Evolutionary conservation across 2,888 invertebrate genomes (phyloP).

Genomic region (Halictus quadricinctus): DNA sequence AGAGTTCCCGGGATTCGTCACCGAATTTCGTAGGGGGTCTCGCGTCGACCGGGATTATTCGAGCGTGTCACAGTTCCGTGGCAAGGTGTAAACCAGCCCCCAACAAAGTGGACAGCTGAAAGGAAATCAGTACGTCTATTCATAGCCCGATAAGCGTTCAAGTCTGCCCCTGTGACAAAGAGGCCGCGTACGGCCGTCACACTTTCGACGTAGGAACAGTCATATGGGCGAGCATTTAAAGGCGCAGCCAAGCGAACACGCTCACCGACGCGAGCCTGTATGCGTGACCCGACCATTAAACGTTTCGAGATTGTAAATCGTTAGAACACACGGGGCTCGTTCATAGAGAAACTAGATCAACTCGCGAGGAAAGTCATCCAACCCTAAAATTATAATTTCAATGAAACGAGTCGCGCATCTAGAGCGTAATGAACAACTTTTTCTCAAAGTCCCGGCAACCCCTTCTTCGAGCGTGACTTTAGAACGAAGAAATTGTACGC

Average conservation of each 20-base stretch:
- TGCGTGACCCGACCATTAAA: constrained; percentile 38
- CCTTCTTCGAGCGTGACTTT: background rate
- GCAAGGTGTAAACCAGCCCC: constrained; percentile 56
- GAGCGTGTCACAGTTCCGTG: constrained; percentile 36
- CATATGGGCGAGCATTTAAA: constrained; percentile 59
- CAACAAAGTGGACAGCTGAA: constrained; percentile 67
- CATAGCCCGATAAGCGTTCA: constrained; percentile 74
- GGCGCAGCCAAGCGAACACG: constrained; percentile 38
- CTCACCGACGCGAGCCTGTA: constrained; percentile 25
- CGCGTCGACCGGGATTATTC: background rate
- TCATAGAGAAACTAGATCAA: constrained; percentile 30
- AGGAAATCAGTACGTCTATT: constrained; percentile 76
- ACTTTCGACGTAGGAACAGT: constrained; percentile 45
- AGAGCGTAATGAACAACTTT: constrained; percentile 6
- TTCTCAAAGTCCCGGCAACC: background rate
- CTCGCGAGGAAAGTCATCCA: background rate
- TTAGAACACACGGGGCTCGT: constrained; percentile 31
- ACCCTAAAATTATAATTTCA: constrained; percentile 10
- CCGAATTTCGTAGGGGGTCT: background rate
- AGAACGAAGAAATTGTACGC: background rate
- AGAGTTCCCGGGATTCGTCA: background rate
- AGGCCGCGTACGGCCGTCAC: constrained; percentile 58
- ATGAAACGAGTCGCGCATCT: background rate
- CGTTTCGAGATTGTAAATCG: constrained; percentile 51
- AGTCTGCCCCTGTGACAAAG: constrained; percentile 65